Evolutionary conservation across 2,113 vertebrate genomes (phyloP).

Genomic region (Carettochelys insculpta): DNA sequence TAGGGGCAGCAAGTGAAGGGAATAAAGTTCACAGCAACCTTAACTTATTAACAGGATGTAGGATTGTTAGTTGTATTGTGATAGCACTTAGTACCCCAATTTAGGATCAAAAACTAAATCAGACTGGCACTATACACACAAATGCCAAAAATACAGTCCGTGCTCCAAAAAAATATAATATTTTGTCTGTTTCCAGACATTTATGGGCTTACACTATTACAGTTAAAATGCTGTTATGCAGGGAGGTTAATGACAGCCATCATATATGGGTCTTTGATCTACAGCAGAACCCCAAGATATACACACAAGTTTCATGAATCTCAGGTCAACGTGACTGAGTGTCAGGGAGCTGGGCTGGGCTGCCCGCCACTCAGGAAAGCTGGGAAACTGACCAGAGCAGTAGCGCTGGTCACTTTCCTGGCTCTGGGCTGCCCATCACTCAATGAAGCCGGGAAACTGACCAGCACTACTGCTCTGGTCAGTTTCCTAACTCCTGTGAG

Average conservation of each 20-base stretch:
- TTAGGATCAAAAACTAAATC: not conserved
- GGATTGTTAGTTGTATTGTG: no score
- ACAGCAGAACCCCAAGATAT: no score
- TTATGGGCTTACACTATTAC: not conserved
- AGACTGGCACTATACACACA: accelerated
- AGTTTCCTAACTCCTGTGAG: no score
- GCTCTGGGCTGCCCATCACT: no score
- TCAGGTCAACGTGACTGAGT: no score
- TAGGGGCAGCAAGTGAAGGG: not conserved
- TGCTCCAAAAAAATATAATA: not conserved
- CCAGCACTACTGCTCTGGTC: no score
- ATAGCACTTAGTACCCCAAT: not conserved
- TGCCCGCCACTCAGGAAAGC: no score
- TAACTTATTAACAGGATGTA: not conserved
- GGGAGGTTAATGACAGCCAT: not conserved
- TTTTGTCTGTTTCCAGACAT: not conserved
- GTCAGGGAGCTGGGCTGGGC: no score
- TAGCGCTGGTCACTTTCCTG: no score
- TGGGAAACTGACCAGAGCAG: no score
- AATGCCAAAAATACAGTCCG: not conserved
- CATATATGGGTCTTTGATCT: not conserved
- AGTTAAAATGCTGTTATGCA: not conserved
- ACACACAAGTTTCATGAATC: no score
- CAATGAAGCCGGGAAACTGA: no score
- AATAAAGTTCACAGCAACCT: not conserved